A percentile compares a stretch with the other conserved stretches of the same genome.
Conservation (phyloP, 2,888 invertebrate genomes). For the Halocaridina rubra region DNA sequence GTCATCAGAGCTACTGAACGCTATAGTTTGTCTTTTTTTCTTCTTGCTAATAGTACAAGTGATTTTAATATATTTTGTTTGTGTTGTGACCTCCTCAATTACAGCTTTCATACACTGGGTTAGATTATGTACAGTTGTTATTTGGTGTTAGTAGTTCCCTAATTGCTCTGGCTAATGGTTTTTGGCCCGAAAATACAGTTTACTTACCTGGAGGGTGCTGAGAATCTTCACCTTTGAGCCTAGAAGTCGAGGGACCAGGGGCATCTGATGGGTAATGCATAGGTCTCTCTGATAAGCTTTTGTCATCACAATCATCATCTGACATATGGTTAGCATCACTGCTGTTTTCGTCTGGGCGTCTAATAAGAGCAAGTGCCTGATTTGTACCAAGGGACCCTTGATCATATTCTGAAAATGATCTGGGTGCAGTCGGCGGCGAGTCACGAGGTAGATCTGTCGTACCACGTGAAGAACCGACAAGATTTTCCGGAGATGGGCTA, state of each 20-base stretch:
- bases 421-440: slow-evolving; percentile 7
- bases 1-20: too few species aligned
- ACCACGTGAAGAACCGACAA: slow-evolving; percentile 28
- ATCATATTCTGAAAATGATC: background rate
- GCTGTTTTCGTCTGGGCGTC: slow-evolving; percentile 39
- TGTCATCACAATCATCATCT: slow-evolving; percentile 53
- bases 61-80: too few species aligned
- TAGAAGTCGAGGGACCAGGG: slow-evolving; percentile 56
- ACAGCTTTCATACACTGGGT: too few species aligned
- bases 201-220: slow-evolving; percentile 41
- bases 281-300: background rate
- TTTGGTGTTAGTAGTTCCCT: too few species aligned
- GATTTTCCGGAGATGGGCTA: slow-evolving; percentile 45
- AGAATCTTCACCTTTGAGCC: slow-evolving; percentile 32
- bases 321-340: slow-evolving; percentile 53
- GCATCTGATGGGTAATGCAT: slow-evolving; percentile 16
- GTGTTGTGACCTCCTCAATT: too few species aligned
- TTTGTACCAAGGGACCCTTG: slow-evolving; percentile 5
- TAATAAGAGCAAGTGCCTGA: background rate
- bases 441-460: background rate
- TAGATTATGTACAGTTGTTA: too few species aligned
- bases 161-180: too few species aligned
- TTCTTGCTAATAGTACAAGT: too few species aligned
- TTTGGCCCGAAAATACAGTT: background rate
- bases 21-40: too few species aligned